A percentile compares a stretch with the other conserved stretches of the same genome.
Evolutionary conservation across 2,113 vertebrate genomes (phyloP).

Genomic region (Nanorana parkeri): DNA sequence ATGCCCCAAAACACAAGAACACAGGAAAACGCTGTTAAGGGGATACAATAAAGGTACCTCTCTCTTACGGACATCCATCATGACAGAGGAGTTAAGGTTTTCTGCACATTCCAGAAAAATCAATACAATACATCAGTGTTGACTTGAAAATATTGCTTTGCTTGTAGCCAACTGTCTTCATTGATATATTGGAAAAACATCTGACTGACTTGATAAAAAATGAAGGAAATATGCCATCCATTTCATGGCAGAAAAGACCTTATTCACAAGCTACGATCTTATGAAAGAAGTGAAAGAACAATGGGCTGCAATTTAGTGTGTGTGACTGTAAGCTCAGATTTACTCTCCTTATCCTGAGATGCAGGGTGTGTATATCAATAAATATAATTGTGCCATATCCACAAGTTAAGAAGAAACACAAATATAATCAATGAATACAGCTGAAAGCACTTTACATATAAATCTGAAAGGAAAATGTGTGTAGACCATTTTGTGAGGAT

Average conservation of each 20-base stretch:
- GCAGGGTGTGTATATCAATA: background rate
- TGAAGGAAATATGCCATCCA: slow-evolving; percentile 15
- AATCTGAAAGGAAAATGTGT: too few species aligned
- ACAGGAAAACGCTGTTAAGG: slow-evolving; percentile 17
- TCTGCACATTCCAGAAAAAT: slow-evolving; percentile 40
- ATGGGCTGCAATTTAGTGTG: background rate
- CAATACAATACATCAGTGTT: slow-evolving; percentile 51
- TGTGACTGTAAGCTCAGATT: background rate
- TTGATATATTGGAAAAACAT: slow-evolving; percentile 55
- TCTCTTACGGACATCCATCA: slow-evolving; percentile 27
- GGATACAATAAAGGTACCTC: slow-evolving; percentile 25
- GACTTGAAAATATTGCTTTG: slow-evolving; percentile 43
- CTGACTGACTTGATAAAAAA: slow-evolving; percentile 33
- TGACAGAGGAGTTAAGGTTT: slow-evolving; percentile 31
- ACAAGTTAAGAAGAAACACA: background rate
- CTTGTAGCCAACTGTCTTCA: slow-evolving; percentile 51
- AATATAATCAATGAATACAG: background rate
- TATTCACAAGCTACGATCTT: background rate
- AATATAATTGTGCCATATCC: too few species aligned
- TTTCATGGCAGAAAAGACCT: slow-evolving; percentile 5
- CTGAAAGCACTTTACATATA: background rate
- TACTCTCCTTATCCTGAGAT: background rate
- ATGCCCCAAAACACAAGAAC: slow-evolving; percentile 24
- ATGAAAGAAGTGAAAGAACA: background rate
- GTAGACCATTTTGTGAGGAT: too few species aligned